These are phyloP conservation scores for Lasioglossum leucozonium DNA, from an alignment of 2,888 invertebrate species.

Conservation along the genomic window DNA sequence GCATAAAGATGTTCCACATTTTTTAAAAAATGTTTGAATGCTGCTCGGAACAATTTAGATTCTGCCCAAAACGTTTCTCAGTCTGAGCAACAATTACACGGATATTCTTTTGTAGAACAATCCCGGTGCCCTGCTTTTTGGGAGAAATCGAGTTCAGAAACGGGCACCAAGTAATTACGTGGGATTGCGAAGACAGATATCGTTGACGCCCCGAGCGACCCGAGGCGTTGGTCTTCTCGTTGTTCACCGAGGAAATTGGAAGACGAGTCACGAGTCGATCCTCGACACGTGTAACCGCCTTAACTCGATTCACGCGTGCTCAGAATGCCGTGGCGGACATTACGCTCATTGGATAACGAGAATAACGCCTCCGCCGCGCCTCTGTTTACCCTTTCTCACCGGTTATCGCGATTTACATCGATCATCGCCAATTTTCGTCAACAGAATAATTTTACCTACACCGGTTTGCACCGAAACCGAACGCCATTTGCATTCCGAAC, in stretches of 20 bases:
- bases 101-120: background rate
- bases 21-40: background rate
- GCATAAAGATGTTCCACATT: background rate
- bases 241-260: constrained; percentile 65
- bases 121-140: background rate
- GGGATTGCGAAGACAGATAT: background rate
- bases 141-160: background rate
- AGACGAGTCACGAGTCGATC: constrained; percentile 77
- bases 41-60: background rate
- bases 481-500: too few relatives aligned
- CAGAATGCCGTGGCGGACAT: constrained; percentile 66
- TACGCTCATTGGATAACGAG: constrained; percentile 62
- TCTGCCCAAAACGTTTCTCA: background rate
- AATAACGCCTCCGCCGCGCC: constrained; percentile 36
- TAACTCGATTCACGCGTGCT: constrained; percentile 76
- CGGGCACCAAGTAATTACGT: background rate
- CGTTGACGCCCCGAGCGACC: constrained; percentile 2
- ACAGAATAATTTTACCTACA: background rate
- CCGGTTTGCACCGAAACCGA: background rate
- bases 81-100: background rate
- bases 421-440: constrained; percentile 25
- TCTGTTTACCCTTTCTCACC: constrained; percentile 45
- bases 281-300: constrained; percentile 74
- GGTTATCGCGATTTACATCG: constrained; percentile 40
- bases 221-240: constrained; percentile 9